phyloP scores from a whole-genome alignment of 2,888 invertebrate genomes.

The Linnaemya tessellans region DNA sequence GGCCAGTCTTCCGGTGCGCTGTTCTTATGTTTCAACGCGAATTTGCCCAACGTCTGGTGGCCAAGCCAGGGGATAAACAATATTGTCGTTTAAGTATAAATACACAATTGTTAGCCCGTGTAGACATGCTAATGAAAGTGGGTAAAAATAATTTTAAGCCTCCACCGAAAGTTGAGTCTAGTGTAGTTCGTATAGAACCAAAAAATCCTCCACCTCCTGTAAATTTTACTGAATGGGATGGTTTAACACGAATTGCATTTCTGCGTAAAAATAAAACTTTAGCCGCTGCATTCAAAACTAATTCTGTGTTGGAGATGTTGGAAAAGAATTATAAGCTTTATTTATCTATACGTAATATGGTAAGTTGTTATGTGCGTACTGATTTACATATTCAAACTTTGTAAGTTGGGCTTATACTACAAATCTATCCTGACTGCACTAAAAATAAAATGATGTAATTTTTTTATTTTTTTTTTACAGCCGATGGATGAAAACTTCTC shows the following conservation, averaged over 20 bases:
- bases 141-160: conserved; percentile 99
- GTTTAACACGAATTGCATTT: conserved; percentile 96
- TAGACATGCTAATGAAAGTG: conserved; percentile 98
- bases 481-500: conserved; percentile 90
- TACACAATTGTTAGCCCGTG: conserved; percentile 96
- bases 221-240: conserved; percentile 99
- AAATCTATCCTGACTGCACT: no score
- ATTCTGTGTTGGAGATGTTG: conserved; percentile 91
- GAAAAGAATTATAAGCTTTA: conserved; percentile 96
- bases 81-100: conserved; percentile 98
- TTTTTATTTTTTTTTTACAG: conserved; percentile 86
- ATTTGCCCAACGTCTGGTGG: conserved; percentile 98
- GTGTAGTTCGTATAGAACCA: conserved; percentile 98
- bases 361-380: conserved; percentile 79
- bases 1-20: conserved; percentile 94
- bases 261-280: conserved; percentile 98
- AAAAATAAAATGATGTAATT: no score
- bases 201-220: conserved; percentile 98
- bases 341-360: conserved; percentile 93
- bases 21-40: conserved; percentile 99
- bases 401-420: neutral
- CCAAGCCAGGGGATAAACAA: conserved; percentile 98
- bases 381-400: no score
- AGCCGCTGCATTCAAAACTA: conserved; percentile 93
- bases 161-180: conserved; percentile 99